Evolutionary conservation across 2,797 vertebrate species (phyloP).

Genomic region (Perodicticus potto): DNA sequence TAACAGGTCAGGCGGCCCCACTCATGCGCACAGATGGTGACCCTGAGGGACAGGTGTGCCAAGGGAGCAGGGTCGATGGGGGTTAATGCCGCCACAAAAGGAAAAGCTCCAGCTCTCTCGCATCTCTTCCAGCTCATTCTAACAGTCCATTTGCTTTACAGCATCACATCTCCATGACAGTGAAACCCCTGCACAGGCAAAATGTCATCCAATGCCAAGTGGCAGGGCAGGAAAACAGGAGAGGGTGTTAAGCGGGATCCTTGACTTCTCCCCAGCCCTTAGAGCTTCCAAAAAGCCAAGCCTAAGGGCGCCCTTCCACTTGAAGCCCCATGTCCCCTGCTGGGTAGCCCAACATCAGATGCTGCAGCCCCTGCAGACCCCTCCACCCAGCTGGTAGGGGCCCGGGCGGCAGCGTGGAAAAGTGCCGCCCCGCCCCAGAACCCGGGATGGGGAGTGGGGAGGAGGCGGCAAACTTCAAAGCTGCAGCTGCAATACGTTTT

Average conservation of each 20-base stretch:
- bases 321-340: conserved; percentile 58
- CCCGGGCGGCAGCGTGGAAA: conserved; percentile 82
- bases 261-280: conserved; percentile 45
- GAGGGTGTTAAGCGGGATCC: conserved; percentile 57
- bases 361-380: conserved; percentile 85
- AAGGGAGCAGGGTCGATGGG: conserved; percentile 59
- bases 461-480: conserved; percentile 88
- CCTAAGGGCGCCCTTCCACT: conserved; percentile 60
- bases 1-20: conserved; percentile 38
- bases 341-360: conserved; percentile 60
- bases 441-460: conserved; percentile 62
- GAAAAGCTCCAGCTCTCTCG: conserved; percentile 12
- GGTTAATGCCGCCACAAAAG: conserved; percentile 81
- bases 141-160: conserved; percentile 63
- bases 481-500: conserved; percentile 83
- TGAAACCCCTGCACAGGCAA: conserved; percentile 77
- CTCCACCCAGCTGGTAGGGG: conserved; percentile 72
- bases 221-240: conserved; percentile 69
- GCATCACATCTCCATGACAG: conserved; percentile 77
- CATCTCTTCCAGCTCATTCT: conserved; percentile 67
- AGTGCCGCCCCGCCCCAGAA: conserved; percentile 81
- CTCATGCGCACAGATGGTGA: conserved; percentile 52
- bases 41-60: conserved; percentile 77
- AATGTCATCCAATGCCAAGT: conserved; percentile 81
- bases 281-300: conserved; percentile 76